Base-by-base conservation (phyloP, 1,140 invertebrate genomes). In the Trichonephila clavata region DNA sequence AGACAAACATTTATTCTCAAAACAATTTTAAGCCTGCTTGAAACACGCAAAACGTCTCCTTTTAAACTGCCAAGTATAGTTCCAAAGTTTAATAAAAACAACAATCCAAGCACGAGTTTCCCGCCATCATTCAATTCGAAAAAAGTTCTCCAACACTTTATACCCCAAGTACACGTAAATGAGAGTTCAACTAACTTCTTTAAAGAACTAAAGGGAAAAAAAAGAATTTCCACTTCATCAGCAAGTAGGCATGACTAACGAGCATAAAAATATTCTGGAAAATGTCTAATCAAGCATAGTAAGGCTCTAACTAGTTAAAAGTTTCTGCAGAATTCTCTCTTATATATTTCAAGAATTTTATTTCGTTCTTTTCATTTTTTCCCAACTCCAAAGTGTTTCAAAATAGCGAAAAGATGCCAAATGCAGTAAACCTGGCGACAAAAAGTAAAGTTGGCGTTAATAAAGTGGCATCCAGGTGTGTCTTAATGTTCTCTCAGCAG, bases 391-490 rank as follows among this genome's bases (percentile, higher is more conserved):
- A 50, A 50, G 50, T 50, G 50, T 50, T 50, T 50, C 50, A 50
- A 50, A 50, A 50, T 50, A 50, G 21, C 20, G 81, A 84, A n/a
- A 57, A 57, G 13, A 84, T 14, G 92, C 92, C 92, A 93, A 93
- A 93, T 93, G 8, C 61, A 27, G 68, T 27, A 93, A 63, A 84
- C 83, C 50, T n/a, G 18, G 10, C 50, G 50, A 50, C 39, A 43
- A 27, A 24, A 43, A 14, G 24, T n/a, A 4, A 71, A 63, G 21
- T 86, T 86, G 63, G 81, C 90, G 83, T 93, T 93, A 86, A 87
- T 93, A 93, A 93, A 93, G 84, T 87, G 27, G 68, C 68, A 60
- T 80, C 65, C 92, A 93, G 92, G 92, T 93, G 65, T 63, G 84
- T 84, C n/a, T 81, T 93, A 93, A 93, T 93, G 92, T 80, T 92